A percentile compares a stretch with the other conserved stretches of the same genome.
These are phyloP conservation scores for Idris sp. DNA, from an alignment of 1,140 invertebrate species.

Conservation along the genomic window DNA sequence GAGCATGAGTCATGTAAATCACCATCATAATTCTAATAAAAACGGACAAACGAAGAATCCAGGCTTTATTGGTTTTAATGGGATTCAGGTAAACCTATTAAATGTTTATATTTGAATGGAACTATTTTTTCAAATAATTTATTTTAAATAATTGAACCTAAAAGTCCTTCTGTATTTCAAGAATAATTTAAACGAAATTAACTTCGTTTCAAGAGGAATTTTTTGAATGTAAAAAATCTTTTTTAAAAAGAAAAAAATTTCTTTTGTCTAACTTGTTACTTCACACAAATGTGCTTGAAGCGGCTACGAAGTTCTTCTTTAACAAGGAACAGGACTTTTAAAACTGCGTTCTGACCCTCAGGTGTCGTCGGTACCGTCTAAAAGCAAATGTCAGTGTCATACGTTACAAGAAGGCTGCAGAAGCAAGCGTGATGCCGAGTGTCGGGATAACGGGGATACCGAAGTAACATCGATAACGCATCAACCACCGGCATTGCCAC, in stretches of 20 bases:
- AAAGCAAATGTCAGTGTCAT: slow-evolving; percentile 77
- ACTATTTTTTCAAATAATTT: no score
- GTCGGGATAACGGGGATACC: slow-evolving; percentile 65
- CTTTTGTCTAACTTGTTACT: slow-evolving; percentile 52
- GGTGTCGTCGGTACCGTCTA: slow-evolving; percentile 70
- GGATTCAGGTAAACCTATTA: slow-evolving; percentile 66
- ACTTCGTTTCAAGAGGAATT: no score
- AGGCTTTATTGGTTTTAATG: slow-evolving; percentile 67
- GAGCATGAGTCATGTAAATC: slow-evolving; percentile 64
- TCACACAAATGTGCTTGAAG: slow-evolving; percentile 11
- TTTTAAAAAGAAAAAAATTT: background rate
- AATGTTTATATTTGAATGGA: background rate
- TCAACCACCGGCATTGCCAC: slow-evolving; percentile 75
- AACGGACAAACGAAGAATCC: slow-evolving; percentile 56
- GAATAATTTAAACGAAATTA: slow-evolving; percentile 3
- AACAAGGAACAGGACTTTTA: slow-evolving; percentile 26
- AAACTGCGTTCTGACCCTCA: slow-evolving; percentile 59
- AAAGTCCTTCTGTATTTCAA: background rate
- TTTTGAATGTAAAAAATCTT: no score
- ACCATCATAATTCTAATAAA: slow-evolving; percentile 67
- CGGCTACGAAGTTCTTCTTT: slow-evolving; percentile 35
- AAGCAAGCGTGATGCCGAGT: slow-evolving; percentile 67
- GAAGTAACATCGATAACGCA: slow-evolving; percentile 72
- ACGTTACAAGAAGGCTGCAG: slow-evolving; percentile 67
- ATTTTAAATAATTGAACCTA: no score